Conservation (phyloP, 2,888 invertebrate species). For the Dynastes hyllus region DNA sequence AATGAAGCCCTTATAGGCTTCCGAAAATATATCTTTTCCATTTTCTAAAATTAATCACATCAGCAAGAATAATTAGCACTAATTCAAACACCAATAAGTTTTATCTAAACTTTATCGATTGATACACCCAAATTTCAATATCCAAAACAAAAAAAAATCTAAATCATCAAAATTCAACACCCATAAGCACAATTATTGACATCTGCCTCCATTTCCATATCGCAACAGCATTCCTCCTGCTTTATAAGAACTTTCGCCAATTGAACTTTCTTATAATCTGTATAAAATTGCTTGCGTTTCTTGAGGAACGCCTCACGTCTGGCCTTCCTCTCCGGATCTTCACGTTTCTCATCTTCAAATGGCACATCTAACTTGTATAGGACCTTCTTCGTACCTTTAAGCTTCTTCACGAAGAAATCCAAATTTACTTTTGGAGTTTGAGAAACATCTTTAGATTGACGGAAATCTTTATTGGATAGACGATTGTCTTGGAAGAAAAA, state of each 20-base stretch:
- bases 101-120: too few species aligned
- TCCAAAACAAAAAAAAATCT: too few species aligned
- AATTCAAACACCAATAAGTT: too few species aligned
- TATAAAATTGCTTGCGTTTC: not conserved
- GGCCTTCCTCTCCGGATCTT: constrained; percentile 6
- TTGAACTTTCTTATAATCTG: constrained; percentile 3
- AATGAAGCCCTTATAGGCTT: too few species aligned
- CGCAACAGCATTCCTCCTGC: not conserved
- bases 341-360: not conserved
- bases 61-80: too few species aligned
- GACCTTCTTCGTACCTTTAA: not conserved
- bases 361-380: not conserved
- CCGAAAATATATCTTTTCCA: too few species aligned
- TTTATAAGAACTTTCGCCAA: not conserved
- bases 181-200: too few species aligned
- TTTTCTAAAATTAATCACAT: too few species aligned
- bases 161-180: too few species aligned
- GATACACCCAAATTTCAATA: too few species aligned
- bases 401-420: not conserved
- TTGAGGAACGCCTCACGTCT: not conserved
- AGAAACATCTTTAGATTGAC: not conserved
- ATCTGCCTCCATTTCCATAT: too few species aligned
- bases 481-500: not conserved
- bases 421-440: not conserved
- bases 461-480: not conserved